A percentile compares a stretch with the other conserved stretches of the same genome.
Evolutionary conservation across 1,140 invertebrate species (phyloP).

Genomic region (Trichonephila clavipes): DNA sequence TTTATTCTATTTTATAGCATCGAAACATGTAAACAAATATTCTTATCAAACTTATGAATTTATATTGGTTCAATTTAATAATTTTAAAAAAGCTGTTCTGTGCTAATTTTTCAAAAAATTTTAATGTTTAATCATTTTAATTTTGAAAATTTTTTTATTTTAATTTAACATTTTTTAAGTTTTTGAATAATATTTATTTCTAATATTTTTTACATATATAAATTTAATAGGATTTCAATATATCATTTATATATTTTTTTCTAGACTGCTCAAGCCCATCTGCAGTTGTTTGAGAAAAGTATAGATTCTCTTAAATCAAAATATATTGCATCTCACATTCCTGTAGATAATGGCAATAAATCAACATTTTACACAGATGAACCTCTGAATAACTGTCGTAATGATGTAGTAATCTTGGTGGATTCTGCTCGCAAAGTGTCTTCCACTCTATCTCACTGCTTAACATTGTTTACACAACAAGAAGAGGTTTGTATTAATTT

Average conservation of each 20-base stretch:
- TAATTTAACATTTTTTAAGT: too few relatives aligned
- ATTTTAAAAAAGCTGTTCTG: too few relatives aligned
- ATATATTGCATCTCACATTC: background rate
- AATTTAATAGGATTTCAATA: too few relatives aligned
- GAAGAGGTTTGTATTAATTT: conserved; percentile 81
- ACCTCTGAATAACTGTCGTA: background rate
- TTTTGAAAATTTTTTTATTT: too few relatives aligned
- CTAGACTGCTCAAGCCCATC: conserved; percentile 84
- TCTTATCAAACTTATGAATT: background rate
- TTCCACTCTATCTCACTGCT: conserved; percentile 80
- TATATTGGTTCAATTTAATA: background rate
- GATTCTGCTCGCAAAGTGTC: conserved; percentile 66
- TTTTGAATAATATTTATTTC: too few relatives aligned
- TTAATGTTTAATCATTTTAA: too few relatives aligned
- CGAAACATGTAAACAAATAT: background rate
- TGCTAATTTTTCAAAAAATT: too few relatives aligned
- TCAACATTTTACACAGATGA: conserved; percentile 27
- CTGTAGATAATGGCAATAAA: background rate
- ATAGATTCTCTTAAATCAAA: conserved; percentile 78
- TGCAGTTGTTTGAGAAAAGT: conserved; percentile 84
- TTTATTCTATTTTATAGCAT: too few relatives aligned
- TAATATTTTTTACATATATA: too few relatives aligned
- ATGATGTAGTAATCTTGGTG: conserved; percentile 32
- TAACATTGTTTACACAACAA: conserved; percentile 83
- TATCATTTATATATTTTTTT: conserved; percentile 78